A percentile compares a stretch with the other conserved stretches of the same genome.
Conservation (phyloP, 2,113 vertebrate genomes). For the Nothocercus julius region DNA sequence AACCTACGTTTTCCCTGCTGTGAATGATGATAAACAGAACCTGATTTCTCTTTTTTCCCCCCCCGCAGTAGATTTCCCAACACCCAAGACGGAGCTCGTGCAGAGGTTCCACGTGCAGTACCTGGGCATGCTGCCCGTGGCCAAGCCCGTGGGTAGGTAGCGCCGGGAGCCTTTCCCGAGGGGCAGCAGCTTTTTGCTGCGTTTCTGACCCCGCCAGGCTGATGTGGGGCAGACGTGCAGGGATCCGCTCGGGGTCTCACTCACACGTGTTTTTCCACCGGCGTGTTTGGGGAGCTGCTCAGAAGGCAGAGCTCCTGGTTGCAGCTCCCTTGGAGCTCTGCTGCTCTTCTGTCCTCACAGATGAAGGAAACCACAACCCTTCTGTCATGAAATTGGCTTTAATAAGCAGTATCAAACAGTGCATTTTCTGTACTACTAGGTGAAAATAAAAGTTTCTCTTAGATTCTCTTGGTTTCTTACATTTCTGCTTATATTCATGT, state of each 20-base stretch:
- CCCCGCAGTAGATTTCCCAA: slow-evolving; percentile 92
- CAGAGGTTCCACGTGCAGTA: slow-evolving; percentile 97
- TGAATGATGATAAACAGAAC: slow-evolving; percentile 30
- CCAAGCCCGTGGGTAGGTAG: slow-evolving; percentile 90
- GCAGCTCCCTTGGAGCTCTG: neutral
- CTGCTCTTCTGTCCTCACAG: neutral
- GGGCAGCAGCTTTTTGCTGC: neutral
- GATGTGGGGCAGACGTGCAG: neutral
- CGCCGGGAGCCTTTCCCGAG: neutral
- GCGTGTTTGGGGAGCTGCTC: neutral
- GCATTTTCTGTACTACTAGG: neutral
- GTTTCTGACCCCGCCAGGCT: neutral
- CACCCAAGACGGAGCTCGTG: slow-evolving; percentile 96
- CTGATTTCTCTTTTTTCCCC: slow-evolving; percentile 39
- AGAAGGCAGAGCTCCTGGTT: neutral
- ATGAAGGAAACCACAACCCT: neutral
- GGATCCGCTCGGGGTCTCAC: neutral
- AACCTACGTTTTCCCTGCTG: neutral
- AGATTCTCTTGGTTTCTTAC: no score
- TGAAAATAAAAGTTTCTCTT: neutral
- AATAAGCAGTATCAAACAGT: neutral
- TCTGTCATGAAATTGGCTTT: neutral
- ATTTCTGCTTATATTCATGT: neutral
- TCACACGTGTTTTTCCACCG: neutral
- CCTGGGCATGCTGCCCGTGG: slow-evolving; percentile 89